Evolutionary conservation across 1,140 invertebrate genomes (phyloP), one percentile per base, ranked within the genome.

Genomic region (Pseudomyrmex gracilis): DNA sequence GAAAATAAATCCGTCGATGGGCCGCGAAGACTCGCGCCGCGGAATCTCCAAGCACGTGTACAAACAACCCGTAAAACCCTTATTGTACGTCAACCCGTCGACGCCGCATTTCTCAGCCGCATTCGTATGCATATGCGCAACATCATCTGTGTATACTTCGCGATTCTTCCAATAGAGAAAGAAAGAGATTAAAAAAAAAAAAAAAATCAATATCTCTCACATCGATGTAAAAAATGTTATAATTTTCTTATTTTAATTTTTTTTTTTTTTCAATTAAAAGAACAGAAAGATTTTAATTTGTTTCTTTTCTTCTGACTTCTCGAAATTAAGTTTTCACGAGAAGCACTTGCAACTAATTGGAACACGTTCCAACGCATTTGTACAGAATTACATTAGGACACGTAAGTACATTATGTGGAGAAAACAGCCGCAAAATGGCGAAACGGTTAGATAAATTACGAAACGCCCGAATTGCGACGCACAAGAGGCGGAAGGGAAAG

Each of bases 1-100:
- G 74, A 88, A 88, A 89, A 89, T 89, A 88, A 88, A 89, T 89
- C 84, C 67, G 13, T 83, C 73, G 84, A 88, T 87, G 83, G 45
- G 45, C 66, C 66, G 68, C 20, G 80, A 71, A 76, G 82, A 73
- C 82, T 58, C 58, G 83, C 60, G 47, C 73, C 51, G 13, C 51
- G 82, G 71, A 83, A 88, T 88, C 74, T 66, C 66, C 34, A 22
- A 34, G 70, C 87, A 88, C 87, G 87, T 88, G 87, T 76, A 87
- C 87, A 87, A 88, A 87, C 85, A 87, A 17, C 67, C 15, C 24
- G 22, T 58, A n/a, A 84, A 43, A 58, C 70, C 57, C 85, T 87
- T 80, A 74, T 84, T 84, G 82, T 63, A 73, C 84, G 9, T 34
- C 49, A 45, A 4, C 12, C 20, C 57, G 64, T 68, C 76, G 64